A percentile compares a stretch with the other conserved stretches of the same genome.
phyloP scores from a whole-genome alignment of 2,113 vertebrate genomes.

The Lagopus muta region DNA sequence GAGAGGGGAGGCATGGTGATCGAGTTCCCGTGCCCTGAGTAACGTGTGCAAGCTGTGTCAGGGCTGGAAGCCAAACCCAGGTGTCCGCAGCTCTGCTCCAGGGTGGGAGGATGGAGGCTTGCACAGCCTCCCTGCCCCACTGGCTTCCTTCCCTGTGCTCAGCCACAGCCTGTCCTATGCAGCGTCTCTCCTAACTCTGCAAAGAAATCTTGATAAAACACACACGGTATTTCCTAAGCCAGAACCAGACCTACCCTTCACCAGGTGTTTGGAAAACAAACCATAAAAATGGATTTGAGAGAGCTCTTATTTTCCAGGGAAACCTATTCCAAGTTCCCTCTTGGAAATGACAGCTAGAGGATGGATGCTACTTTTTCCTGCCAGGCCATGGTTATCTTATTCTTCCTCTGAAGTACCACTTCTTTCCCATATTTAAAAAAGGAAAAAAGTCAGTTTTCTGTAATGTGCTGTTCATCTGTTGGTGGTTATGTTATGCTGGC shows the following conservation, averaged over 20 bases:
- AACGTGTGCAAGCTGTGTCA: neutral
- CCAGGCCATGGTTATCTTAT: neutral
- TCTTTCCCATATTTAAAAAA: neutral
- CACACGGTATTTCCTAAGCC: neutral
- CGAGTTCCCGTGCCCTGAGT: conserved; percentile 29
- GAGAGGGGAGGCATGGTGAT: conserved; percentile 7
- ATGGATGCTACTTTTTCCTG: neutral
- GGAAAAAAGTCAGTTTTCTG: neutral
- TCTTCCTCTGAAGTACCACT: neutral
- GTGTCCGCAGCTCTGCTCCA: neutral
- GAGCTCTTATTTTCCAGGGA: neutral
- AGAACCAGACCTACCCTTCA: neutral
- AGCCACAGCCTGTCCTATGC: neutral
- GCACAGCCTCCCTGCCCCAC: neutral
- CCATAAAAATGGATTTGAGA: neutral
- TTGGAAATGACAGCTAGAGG: neutral
- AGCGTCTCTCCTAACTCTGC: neutral
- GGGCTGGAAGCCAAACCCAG: conserved; percentile 35
- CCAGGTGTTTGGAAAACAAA: neutral
- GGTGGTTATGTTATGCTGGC: neutral
- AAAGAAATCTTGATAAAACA: neutral
- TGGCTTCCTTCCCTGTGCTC: neutral
- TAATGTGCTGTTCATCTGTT: neutral
- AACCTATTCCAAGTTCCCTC: neutral
- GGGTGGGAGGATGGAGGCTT: neutral